phyloP scores from a whole-genome alignment of 2,797 vertebrate genomes.

The Lates japonicus region DNA sequence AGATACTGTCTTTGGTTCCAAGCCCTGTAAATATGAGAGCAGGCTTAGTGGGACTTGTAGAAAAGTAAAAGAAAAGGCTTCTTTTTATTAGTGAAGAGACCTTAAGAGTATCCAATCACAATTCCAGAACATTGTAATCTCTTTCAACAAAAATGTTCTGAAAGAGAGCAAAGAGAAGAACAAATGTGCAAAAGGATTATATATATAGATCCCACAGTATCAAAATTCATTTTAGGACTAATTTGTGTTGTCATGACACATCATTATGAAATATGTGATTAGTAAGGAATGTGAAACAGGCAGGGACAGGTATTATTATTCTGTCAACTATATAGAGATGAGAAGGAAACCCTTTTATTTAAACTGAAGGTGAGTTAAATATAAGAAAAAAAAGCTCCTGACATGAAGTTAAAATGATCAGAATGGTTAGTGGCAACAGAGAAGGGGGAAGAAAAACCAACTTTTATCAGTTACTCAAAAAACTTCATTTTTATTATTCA shows the following conservation, averaged over 20 bases:
- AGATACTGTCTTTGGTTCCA: too few species aligned
- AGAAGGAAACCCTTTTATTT: slow-evolving; percentile 1
- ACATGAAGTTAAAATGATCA: slow-evolving; percentile 7
- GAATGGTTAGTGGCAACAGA: background rate
- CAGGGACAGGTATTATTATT: slow-evolving; percentile 88
- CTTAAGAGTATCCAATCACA: background rate
- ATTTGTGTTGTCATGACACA: slow-evolving; percentile 34
- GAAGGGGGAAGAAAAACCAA: background rate
- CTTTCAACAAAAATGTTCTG: background rate
- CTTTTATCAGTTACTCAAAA: background rate
- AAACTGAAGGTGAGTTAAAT: slow-evolving; percentile 27
- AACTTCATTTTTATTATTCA: background rate
- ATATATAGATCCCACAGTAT: background rate
- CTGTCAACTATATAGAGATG: slow-evolving; percentile 33
- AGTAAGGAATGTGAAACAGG: slow-evolving; percentile 63
- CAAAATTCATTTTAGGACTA: slow-evolving; percentile 18
- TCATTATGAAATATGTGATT: slow-evolving; percentile 45
- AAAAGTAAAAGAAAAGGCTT: background rate
- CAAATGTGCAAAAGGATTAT: background rate
- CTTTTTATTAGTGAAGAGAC: background rate
- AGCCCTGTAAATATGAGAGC: too few species aligned
- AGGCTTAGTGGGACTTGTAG: background rate
- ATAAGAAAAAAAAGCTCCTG: background rate
- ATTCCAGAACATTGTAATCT: background rate
- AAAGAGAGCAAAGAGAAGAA: background rate